phyloP scores from a whole-genome alignment of 1,140 invertebrate genomes.

The Galleria mellonella region DNA sequence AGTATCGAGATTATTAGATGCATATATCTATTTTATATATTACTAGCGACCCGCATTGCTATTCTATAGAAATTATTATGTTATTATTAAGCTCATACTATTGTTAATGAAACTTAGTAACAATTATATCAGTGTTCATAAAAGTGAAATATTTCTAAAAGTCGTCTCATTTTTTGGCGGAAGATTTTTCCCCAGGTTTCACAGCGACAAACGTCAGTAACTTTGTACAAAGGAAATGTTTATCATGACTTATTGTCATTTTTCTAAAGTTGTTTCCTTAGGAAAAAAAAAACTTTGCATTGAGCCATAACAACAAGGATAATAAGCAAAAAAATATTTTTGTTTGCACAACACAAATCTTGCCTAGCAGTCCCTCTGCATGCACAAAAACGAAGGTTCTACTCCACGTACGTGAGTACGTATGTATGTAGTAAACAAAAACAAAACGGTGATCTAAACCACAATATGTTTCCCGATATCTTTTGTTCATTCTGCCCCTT shows the following conservation, averaged over 20 bases:
- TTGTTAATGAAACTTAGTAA: no score
- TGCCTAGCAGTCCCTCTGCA: constrained; percentile 10
- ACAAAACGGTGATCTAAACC: constrained; percentile 23
- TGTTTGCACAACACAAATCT: constrained; percentile 28
- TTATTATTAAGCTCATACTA: no score
- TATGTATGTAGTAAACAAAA: constrained; percentile 3
- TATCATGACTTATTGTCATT: constrained; percentile 5
- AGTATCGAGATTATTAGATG: no score
- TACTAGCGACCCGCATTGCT: no score
- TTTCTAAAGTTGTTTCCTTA: neutral
- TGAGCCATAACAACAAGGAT: constrained; percentile 8
- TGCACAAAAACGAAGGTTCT: constrained; percentile 15
- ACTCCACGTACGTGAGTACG: constrained; percentile 9
- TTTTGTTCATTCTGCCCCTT: constrained; percentile 22
- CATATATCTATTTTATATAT: no score
- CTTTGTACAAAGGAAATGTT: constrained; percentile 2
- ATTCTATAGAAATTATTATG: no score
- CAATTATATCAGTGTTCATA: no score
- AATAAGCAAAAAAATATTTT: constrained; percentile 18
- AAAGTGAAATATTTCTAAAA: no score
- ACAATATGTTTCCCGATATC: constrained; percentile 25
- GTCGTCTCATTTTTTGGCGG: neutral
- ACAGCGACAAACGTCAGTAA: neutral
- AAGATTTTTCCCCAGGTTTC: neutral
- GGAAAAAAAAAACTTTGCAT: constrained; percentile 1